These are phyloP conservation scores for Rhamphomyia laevipes DNA, from an alignment of 2,888 invertebrate genomes.

Conservation along the genomic window DNA sequence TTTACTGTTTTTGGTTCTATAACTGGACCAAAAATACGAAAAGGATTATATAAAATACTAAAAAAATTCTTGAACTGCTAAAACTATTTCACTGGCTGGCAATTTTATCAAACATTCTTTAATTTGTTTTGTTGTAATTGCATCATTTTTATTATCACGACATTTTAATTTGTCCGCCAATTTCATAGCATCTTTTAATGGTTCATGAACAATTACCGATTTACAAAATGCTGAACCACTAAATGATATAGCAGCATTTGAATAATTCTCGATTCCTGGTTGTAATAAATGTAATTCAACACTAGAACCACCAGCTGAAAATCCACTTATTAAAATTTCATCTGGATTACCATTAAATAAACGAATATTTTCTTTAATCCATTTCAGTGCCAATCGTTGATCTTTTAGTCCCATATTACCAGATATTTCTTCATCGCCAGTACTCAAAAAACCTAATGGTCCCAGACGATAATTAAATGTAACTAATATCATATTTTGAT, in stretches of 20 bases:
- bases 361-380: slow-evolving; percentile 54
- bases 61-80: slow-evolving; percentile 26
- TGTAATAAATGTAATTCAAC: slow-evolving; percentile 58
- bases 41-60: slow-evolving; percentile 41
- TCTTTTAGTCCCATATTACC: slow-evolving; percentile 66
- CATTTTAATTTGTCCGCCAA: too few relatives aligned
- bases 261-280: slow-evolving; percentile 19
- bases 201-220: slow-evolving; percentile 45
- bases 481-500: slow-evolving; percentile 48
- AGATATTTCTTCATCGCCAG: slow-evolving; percentile 52
- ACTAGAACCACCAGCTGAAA: slow-evolving; percentile 62
- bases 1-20: slow-evolving; percentile 40
- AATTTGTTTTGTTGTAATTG: too few relatives aligned
- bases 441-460: slow-evolving; percentile 58
- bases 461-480: slow-evolving; percentile 57
- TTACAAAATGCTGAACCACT: slow-evolving; percentile 53
- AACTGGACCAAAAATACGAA: slow-evolving; percentile 58
- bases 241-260: slow-evolving; percentile 40
- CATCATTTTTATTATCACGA: too few relatives aligned
- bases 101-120: too few relatives aligned
- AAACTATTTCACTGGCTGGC: slow-evolving; percentile 33
- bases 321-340: slow-evolving; percentile 52
- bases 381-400: slow-evolving; percentile 54
- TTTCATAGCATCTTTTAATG: slow-evolving; percentile 46
- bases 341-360: slow-evolving; percentile 58